phyloP scores from a whole-genome alignment of 2,888 invertebrate genomes.

The Tipula vernalis region DNA sequence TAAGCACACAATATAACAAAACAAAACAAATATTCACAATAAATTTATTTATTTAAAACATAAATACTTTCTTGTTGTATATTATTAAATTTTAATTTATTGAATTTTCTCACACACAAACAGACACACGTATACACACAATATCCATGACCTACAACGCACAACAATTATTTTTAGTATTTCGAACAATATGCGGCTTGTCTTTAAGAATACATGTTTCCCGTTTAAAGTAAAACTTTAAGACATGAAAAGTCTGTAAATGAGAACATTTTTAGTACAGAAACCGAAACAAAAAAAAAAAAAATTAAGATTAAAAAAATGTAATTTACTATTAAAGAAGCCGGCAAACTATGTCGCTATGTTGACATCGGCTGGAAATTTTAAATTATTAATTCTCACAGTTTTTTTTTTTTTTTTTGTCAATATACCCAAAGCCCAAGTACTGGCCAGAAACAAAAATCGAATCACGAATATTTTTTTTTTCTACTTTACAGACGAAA shows the following conservation, averaged over 20 bases:
- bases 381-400: neutral
- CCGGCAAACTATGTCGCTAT: neutral
- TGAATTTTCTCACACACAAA: neutral
- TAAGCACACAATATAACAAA: neutral
- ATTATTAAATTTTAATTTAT: neutral
- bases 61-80: neutral
- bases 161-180: neutral
- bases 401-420: too few relatives aligned
- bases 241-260: neutral
- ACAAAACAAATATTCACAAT: neutral
- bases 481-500: neutral
- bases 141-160: neutral
- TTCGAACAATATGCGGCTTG: neutral
- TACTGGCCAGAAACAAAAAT: neutral
- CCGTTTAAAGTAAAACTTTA: neutral
- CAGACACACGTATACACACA: neutral
- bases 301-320: too few relatives aligned
- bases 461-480: neutral
- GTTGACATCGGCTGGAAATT: neutral
- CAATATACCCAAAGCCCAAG: neutral
- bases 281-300: neutral
- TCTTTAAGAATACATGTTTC: neutral
- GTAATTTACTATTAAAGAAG: neutral
- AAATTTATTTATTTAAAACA: neutral
- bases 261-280: neutral